These are phyloP conservation scores for Parazoanthus darwini DNA, from an alignment of 92 coral and sea anemone genomes.

Conservation along the genomic window DNA sequence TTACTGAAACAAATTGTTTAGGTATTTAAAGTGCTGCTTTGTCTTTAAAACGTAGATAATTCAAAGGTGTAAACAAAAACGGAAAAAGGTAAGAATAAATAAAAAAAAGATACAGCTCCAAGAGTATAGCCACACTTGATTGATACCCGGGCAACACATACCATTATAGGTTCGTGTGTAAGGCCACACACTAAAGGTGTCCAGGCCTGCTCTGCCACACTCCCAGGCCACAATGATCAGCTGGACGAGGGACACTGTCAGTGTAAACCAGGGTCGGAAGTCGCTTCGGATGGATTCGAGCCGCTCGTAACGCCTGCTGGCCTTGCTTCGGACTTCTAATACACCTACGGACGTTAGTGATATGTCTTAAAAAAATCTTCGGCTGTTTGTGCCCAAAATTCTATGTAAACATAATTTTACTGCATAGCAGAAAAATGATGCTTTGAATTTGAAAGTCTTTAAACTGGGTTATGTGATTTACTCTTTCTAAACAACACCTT, in stretches of 20 bases:
- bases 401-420: too few relatives aligned
- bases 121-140: neutral
- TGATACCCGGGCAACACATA: neutral
- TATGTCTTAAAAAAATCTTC: too few relatives aligned
- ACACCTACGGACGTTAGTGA: neutral
- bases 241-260: constrained; percentile 11
- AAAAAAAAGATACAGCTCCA: neutral
- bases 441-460: too few relatives aligned
- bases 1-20: too few relatives aligned
- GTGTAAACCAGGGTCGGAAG: constrained; percentile 33
- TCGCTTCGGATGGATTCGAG: constrained; percentile 25
- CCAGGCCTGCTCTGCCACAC: constrained; percentile 22
- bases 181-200: constrained; percentile 34
- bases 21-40: too few relatives aligned
- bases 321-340: constrained; percentile 14
- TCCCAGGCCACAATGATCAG: constrained; percentile 30
- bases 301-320: constrained; percentile 9
- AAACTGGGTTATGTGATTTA: too few relatives aligned
- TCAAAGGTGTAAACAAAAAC: too few relatives aligned
- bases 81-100: too few relatives aligned
- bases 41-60: too few relatives aligned
- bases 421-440: too few relatives aligned
- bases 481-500: too few relatives aligned
- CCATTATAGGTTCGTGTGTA: constrained; percentile 16
- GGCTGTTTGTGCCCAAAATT: too few relatives aligned